Evolutionary conservation across 2,113 vertebrate species (phyloP), one percentile per base, ranked within the genome.

Genomic region (Plectropomus leopardus): DNA sequence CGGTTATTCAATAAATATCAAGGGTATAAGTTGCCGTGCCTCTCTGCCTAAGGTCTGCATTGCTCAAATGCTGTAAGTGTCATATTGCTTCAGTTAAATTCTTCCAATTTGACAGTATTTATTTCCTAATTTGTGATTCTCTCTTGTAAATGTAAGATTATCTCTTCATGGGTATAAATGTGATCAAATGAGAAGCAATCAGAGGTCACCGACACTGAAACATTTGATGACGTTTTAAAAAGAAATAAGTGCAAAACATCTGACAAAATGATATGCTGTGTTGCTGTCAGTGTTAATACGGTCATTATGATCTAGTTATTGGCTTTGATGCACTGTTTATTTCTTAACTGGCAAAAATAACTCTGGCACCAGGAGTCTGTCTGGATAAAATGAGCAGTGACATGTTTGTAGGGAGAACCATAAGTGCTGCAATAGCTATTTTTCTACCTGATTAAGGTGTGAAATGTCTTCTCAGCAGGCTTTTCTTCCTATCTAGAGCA

Each of bases 371-470:
- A 3, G 57, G 24, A n/a, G 42, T 40, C 34, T 0, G 16, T 47
- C 50, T 80, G 74, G 51, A 70, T 82, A 60, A 86, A 88, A 88
- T 86, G 71, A 78, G 75, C 61, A 55, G 50, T 59, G 82, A 70
- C 77, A 75, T 72, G 78, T 80, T 70, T 77, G 78, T 14, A 54
- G 61, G 44, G 45, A 58, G 74, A 64, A 59, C 61, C 9, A 34
- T 76, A 78, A 80, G 50, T 63, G 72, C 55, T 72, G 55, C 68
- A 65, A 47, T 28, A 30, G 66, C 77, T 55, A 63, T 86, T 89
- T 88, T 86, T 87, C 71, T 66, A 80, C 64, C 55, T 82, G 76
- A 89, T 91, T 86, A 85, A 80, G 13, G 86, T 87, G 86, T 76
- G 26, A 85, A 91, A 86, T 69, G 32, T 78, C 59, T 82, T 44